Conservation (phyloP, 2,888 invertebrate genomes). For the Boloria selene region DNA sequence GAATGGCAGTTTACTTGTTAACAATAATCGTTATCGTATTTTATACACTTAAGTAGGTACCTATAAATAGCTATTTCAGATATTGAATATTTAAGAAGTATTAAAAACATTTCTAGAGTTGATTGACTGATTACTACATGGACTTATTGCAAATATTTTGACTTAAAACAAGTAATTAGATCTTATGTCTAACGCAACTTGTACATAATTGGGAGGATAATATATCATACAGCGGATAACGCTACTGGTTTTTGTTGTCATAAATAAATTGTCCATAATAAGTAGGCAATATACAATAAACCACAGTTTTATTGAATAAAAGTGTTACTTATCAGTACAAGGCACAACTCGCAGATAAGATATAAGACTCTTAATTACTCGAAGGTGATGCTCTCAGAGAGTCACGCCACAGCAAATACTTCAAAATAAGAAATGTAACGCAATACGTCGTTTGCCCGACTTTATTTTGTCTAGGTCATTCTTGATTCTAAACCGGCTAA, state of each 20-base stretch:
- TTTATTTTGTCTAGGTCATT: not conserved
- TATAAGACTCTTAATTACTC: conserved; percentile 61
- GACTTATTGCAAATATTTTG: too few species aligned
- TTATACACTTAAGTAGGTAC: too few species aligned
- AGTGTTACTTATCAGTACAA: conserved; percentile 63
- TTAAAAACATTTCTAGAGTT: too few species aligned
- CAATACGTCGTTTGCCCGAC: not conserved
- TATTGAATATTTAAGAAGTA: too few species aligned
- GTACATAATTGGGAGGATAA: conserved; percentile 17
- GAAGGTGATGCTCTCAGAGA: conserved; percentile 66
- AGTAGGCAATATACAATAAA: conserved; percentile 17
- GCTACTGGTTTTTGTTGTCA: conserved; percentile 30
- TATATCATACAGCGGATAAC: conserved; percentile 14
- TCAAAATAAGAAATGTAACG: conserved; percentile 33
- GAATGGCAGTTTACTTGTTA: too few species aligned
- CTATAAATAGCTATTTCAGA: too few species aligned
- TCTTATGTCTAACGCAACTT: not conserved
- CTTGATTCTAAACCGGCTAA: not conserved
- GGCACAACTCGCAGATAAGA: conserved; percentile 66
- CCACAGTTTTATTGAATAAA: conserved; percentile 51
- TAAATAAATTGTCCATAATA: conserved; percentile 23
- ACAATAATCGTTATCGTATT: too few species aligned
- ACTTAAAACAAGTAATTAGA: not conserved
- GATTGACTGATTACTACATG: too few species aligned
- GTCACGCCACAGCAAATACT: conserved; percentile 42